These are phyloP conservation scores for Dallia pectoralis DNA, from an alignment of 2,797 vertebrate species.

Conservation along the genomic window DNA sequence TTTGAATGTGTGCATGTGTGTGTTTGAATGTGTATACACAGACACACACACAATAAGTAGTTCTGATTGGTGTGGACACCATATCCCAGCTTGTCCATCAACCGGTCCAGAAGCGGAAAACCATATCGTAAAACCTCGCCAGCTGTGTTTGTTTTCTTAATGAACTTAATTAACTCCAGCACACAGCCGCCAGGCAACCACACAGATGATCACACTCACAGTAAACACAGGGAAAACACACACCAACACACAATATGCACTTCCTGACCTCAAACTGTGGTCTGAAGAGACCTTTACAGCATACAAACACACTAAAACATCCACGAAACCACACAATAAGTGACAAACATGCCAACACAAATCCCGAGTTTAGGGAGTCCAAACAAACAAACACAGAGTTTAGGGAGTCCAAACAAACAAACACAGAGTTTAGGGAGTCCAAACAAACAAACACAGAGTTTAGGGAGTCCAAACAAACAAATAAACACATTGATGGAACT, in stretches of 20 bases:
- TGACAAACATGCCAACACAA: not conserved
- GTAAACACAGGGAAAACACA: conserved; percentile 1
- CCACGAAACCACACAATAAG: not conserved
- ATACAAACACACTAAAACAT: conserved; percentile 6
- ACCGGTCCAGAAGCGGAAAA: not conserved
- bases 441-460: not conserved
- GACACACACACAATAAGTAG: no score
- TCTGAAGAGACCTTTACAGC: not conserved
- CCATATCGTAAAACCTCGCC: conserved; percentile 35
- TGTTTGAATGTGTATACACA: not conserved
- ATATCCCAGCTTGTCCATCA: conserved; percentile 24
- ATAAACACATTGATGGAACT: not conserved
- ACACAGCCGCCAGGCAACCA: conserved; percentile 5
- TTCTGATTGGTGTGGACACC: conserved; percentile 14
- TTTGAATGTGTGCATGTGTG: conserved; percentile 11
- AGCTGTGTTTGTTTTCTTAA: conserved; percentile 58
- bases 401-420: not conserved
- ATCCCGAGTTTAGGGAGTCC: no score
- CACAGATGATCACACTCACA: conserved; percentile 11
- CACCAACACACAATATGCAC: not conserved
- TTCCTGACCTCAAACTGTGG: no score
- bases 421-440: not conserved
- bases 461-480: not conserved
- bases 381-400: not conserved
- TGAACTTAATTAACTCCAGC: conserved; percentile 54